Evolutionary conservation across 2,888 invertebrate species (phyloP).

Genomic region (Dinocampus coccinellae): DNA sequence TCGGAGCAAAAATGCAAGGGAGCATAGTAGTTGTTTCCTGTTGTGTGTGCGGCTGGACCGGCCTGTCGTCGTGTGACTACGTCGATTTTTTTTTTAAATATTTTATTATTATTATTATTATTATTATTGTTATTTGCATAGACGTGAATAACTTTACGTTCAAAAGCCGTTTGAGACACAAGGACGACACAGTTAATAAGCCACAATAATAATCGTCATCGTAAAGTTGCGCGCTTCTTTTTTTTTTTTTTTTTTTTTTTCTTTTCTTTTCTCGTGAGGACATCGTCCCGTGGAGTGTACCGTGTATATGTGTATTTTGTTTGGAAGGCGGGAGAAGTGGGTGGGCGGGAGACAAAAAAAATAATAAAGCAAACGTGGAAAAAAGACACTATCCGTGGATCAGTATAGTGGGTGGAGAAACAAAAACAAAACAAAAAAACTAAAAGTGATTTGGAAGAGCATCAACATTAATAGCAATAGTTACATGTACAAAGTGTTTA

Average conservation of each 20-base stretch:
- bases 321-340: no score
- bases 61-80: slow-evolving; percentile 45
- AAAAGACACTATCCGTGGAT: not conserved
- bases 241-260: slow-evolving; percentile 28
- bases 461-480: not conserved
- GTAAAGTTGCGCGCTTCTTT: slow-evolving; percentile 25
- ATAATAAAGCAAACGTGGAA: no score
- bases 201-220: slow-evolving; percentile 2
- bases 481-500: slow-evolving; percentile 22
- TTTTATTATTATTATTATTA: no score
- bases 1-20: slow-evolving; percentile 45
- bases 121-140: not conserved
- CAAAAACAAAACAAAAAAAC: not conserved
- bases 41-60: slow-evolving; percentile 45
- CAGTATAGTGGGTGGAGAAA: not conserved
- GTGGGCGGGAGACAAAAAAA: no score
- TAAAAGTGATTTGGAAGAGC: not conserved
- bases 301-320: not conserved
- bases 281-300: not conserved
- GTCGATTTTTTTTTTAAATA: slow-evolving; percentile 38
- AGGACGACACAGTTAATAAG: not conserved
- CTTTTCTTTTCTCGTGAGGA: no score
- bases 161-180: slow-evolving; percentile 21
- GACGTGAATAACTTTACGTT: slow-evolving; percentile 6
- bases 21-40: slow-evolving; percentile 41